These are phyloP conservation scores for Sebastes taczanowskii DNA, from an alignment of 2,797 vertebrate species.

Conservation along the genomic window DNA sequence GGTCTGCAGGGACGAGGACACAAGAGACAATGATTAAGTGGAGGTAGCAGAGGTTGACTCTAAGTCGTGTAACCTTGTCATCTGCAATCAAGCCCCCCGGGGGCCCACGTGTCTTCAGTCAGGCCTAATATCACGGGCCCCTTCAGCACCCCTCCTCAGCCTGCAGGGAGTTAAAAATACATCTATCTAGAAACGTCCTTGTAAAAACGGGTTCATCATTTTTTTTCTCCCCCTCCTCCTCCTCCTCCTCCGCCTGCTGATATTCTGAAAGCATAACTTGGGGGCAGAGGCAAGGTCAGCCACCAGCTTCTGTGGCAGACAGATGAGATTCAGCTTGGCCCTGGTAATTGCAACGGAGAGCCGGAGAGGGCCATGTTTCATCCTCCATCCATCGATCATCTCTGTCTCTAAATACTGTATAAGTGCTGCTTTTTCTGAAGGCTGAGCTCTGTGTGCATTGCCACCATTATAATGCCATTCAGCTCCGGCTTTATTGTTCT, in stretches of 20 bases:
- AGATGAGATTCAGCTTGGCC: conserved; percentile 75
- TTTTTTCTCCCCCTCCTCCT: conserved; percentile 3
- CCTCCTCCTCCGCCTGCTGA: conserved; percentile 42
- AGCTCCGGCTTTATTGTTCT: conserved; percentile 41
- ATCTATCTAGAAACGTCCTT: conserved; percentile 81
- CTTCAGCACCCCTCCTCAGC: conserved; percentile 51
- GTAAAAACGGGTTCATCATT: conserved; percentile 79
- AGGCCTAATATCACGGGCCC: conserved; percentile 69
- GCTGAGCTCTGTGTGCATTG: conserved; percentile 13
- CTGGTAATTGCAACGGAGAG: conserved; percentile 55
- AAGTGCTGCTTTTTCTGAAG: conserved; percentile 33
- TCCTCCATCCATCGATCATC: conserved; percentile 60
- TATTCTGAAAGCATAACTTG: conserved; percentile 80
- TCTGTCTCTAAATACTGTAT: conserved; percentile 48
- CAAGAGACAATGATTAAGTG: conserved; percentile 83
- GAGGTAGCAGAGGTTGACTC: conserved; percentile 80
- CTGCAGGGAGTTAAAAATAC: conserved; percentile 81
- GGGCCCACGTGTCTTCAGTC: conserved; percentile 72
- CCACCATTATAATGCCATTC: conserved; percentile 27
- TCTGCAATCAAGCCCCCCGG: conserved; percentile 76
- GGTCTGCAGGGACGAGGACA: conserved; percentile 60
- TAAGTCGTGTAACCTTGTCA: conserved; percentile 87
- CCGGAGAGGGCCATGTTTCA: conserved; percentile 42
- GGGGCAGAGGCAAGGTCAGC: conserved; percentile 79
- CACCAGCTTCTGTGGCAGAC: conserved; percentile 65